phyloP scores from a whole-genome alignment of 1,140 invertebrate species.

The Megalonaias nervosa region DNA sequence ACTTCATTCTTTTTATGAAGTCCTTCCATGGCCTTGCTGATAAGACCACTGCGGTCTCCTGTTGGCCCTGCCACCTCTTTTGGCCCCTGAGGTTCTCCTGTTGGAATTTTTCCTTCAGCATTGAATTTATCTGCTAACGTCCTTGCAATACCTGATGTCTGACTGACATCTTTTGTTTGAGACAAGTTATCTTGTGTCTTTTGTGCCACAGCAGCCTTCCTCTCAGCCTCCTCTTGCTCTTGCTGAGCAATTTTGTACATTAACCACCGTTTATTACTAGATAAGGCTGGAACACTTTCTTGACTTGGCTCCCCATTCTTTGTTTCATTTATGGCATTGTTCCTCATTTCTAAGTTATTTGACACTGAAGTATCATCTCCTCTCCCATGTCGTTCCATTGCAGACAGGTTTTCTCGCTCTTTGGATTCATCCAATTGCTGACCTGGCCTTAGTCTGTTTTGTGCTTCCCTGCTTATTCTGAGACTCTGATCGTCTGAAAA shows the following conservation, averaged over 20 bases:
- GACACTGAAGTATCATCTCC: conserved; percentile 33
- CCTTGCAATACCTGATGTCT: conserved; percentile 12
- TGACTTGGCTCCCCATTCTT: conserved; percentile 20
- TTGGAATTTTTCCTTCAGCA: conserved; percentile 80
- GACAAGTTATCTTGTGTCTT: conserved; percentile 16
- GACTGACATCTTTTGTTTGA: conserved; percentile 23
- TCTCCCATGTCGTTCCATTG: conserved; percentile 31
- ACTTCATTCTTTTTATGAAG: conserved; percentile 70
- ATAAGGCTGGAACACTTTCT: conserved; percentile 24
- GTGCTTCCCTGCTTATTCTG: conserved; percentile 31
- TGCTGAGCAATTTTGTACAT: conserved; percentile 73
- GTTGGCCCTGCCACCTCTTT: conserved; percentile 43
- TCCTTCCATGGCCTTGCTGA: conserved; percentile 94
- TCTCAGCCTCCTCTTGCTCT: conserved; percentile 69
- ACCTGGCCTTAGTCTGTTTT: conserved; percentile 10
- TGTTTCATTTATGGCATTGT: conserved; percentile 51
- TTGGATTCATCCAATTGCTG: conserved; percentile 9
- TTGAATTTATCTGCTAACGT: conserved; percentile 25
- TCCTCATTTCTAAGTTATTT: conserved; percentile 57
- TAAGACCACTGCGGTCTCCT: conserved; percentile 89
- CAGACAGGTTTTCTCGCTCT: conserved; percentile 55
- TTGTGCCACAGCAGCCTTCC: no score
- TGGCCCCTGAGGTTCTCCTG: conserved; percentile 28
- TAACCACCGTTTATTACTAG: conserved; percentile 78
- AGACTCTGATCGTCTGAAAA: conserved; percentile 28